phyloP scores from a whole-genome alignment of 1,140 invertebrate genomes.

The Tachypleus tridentatus region DNA sequence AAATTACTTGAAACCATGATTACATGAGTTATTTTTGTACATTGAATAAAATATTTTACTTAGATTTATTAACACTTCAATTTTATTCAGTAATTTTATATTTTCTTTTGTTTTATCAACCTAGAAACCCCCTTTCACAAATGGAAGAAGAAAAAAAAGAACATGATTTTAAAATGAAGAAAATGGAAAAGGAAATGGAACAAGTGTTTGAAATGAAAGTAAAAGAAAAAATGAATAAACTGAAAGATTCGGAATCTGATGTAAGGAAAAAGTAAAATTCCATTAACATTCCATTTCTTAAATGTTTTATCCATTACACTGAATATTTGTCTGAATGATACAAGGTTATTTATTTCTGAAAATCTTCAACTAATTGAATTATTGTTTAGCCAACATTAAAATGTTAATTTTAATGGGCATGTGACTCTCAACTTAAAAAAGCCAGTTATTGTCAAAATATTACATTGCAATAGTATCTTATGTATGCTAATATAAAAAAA shows the following conservation, averaged over 20 bases:
- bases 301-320: not conserved
- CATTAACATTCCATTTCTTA: not conserved
- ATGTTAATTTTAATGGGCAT: too few relatives aligned
- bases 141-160: slow-evolving; percentile 96
- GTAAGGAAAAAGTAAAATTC: slow-evolving; percentile 37
- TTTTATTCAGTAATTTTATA: too few relatives aligned
- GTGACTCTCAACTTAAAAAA: too few relatives aligned
- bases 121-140: slow-evolving; percentile 91
- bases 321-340: not conserved
- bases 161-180: slow-evolving; percentile 90
- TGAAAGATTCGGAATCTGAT: slow-evolving; percentile 84
- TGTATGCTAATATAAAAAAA: too few relatives aligned
- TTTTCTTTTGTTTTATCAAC: slow-evolving; percentile 29
- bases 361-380: slow-evolving; percentile 1
- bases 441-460: too few relatives aligned
- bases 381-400: too few relatives aligned
- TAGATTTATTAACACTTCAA: too few relatives aligned
- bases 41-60: too few relatives aligned
- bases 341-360: not conserved
- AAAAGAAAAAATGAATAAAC: slow-evolving; percentile 80
- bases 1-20: too few relatives aligned
- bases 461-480: too few relatives aligned
- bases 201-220: slow-evolving; percentile 85
- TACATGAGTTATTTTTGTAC: too few relatives aligned
- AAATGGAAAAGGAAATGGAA: slow-evolving; percentile 92